phyloP scores from a whole-genome alignment of 1,140 invertebrate genomes.

The Achatina immaculata region DNA sequence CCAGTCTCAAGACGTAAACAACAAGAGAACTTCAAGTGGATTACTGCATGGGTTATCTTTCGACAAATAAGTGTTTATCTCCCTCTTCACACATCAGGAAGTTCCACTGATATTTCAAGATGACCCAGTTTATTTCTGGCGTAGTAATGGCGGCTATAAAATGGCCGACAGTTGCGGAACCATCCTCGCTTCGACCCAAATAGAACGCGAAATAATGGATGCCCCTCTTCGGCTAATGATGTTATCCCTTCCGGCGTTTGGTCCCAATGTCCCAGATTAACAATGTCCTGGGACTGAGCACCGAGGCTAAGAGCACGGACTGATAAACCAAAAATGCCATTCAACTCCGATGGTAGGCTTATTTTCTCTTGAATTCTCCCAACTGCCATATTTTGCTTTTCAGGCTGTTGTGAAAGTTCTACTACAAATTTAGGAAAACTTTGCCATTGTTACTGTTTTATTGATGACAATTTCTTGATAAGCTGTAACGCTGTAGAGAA shows the following conservation, averaged over 20 bases:
- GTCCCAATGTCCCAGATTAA: not conserved
- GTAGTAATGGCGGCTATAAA: not conserved
- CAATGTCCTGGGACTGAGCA: not conserved
- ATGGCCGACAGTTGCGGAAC: not conserved
- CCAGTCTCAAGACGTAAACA: too few species aligned
- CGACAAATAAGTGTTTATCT: not conserved
- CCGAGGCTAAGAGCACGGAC: not conserved
- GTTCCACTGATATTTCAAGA: not conserved
- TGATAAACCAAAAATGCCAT: not conserved
- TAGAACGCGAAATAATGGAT: not conserved
- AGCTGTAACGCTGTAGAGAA: too few species aligned
- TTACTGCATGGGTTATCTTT: slow-evolving; percentile 39
- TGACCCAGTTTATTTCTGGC: not conserved
- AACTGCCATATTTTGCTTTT: not conserved
- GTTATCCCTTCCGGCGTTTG: not conserved
- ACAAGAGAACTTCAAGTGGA: not conserved
- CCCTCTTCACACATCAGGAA: not conserved
- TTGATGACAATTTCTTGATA: too few species aligned
- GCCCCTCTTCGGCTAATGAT: not conserved
- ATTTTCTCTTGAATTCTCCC: not conserved
- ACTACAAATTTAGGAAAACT: too few species aligned
- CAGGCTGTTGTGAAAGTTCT: not conserved
- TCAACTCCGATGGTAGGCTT: not conserved
- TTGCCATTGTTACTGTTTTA: too few species aligned
- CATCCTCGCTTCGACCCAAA: not conserved